Evolutionary conservation across 2,113 vertebrate genomes (phyloP).

Genomic region (Muscicapa adusta): DNA sequence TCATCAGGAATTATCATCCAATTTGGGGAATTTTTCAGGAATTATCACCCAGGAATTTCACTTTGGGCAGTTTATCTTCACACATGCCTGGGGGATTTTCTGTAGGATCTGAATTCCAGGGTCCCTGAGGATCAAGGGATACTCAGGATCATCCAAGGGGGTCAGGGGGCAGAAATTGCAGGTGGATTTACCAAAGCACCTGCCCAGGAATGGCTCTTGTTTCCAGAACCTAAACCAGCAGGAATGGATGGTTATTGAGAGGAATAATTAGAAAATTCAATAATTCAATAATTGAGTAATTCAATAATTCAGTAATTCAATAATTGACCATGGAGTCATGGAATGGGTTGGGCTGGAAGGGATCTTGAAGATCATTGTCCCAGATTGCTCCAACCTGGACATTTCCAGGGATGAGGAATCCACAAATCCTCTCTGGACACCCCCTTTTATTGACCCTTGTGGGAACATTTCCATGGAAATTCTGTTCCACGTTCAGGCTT

Average conservation of each 20-base stretch:
- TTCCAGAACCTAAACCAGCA: neutral
- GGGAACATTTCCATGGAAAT: neutral
- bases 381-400: neutral
- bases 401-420: neutral
- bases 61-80: neutral
- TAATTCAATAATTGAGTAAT: neutral
- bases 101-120: neutral
- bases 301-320: too few relatives aligned
- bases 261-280: too few relatives aligned
- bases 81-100: rapidly evolving
- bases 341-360: neutral
- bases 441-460: neutral
- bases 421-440: neutral
- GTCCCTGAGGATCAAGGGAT: neutral
- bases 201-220: neutral
- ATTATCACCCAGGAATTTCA: rapidly evolving
- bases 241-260: neutral
- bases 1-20: neutral
- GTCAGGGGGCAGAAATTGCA: neutral
- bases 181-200: neutral
- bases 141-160: rapidly evolving
- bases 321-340: neutral
- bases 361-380: neutral
- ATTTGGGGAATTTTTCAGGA: neutral
- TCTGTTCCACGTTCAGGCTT: neutral